phyloP scores from a whole-genome alignment of 2,888 invertebrate genomes.

The Bugula neritina region DNA sequence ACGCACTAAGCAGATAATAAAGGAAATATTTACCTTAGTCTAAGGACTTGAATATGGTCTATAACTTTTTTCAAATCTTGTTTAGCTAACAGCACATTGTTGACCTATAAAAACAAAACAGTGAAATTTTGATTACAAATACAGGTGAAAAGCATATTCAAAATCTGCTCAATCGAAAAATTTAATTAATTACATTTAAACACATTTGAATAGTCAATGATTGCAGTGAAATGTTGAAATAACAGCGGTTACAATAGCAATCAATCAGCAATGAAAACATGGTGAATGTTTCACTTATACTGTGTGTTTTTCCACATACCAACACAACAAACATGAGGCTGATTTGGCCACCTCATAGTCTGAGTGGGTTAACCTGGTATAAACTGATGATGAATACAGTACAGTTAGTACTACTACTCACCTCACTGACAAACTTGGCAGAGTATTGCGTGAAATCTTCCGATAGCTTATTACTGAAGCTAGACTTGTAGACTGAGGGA shows the following conservation, averaged over 20 bases:
- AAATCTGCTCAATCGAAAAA: neutral
- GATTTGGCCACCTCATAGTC: neutral
- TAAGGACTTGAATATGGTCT: neutral
- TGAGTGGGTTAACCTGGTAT: no score
- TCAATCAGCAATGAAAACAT: constrained; percentile 17
- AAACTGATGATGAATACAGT: no score
- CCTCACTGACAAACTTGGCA: neutral
- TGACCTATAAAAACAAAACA: neutral
- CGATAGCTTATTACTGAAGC: neutral
- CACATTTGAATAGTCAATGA: neutral
- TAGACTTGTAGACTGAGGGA: neutral
- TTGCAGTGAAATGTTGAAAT: constrained; percentile 22
- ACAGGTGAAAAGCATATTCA: neutral
- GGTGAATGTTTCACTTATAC: neutral
- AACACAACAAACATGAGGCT: constrained; percentile 20
- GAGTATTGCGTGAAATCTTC: neutral
- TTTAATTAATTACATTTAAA: neutral
- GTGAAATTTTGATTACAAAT: neutral
- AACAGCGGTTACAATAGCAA: neutral
- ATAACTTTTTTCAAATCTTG: neutral
- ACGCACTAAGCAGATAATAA: no score
- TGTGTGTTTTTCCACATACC: constrained; percentile 12
- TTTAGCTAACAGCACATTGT: neutral
- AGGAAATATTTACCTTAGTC: neutral
- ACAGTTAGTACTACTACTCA: no score